These are phyloP conservation scores for Hydractinia echinata DNA, from an alignment of 30 jellyfish, hydroid and myxozoan species.

Conservation along the genomic window DNA sequence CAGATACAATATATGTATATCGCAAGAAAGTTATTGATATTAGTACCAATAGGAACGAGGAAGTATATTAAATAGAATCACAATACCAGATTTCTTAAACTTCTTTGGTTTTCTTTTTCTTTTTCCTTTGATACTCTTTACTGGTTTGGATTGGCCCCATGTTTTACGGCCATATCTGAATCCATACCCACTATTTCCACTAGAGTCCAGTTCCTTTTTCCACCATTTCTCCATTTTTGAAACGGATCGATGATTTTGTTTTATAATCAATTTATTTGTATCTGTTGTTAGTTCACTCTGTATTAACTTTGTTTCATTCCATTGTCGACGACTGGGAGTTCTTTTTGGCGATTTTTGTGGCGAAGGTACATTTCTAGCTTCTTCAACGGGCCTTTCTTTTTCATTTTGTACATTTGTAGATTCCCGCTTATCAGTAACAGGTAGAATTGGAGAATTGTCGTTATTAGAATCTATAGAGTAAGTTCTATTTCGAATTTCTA, in stretches of 20 bases:
- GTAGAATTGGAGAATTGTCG: too few species aligned
- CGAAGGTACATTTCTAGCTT: too few species aligned
- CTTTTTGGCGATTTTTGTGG: not conserved
- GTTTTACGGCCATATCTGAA: slow-evolving; percentile 8
- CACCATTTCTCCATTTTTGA: slow-evolving; percentile 8
- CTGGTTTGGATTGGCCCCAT: slow-evolving; percentile 23
- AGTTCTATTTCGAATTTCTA: too few species aligned
- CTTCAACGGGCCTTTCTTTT: too few species aligned
- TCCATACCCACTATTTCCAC: slow-evolving; percentile 10
- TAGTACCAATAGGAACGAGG: too few species aligned
- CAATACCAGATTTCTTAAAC: not conserved
- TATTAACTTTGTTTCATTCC: not conserved
- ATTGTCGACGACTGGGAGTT: not conserved
- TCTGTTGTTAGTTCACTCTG: not conserved
- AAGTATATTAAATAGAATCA: not conserved
- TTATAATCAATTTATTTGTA: not conserved
- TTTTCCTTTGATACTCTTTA: slow-evolving; percentile 26
- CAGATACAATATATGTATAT: too few species aligned
- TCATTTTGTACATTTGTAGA: too few species aligned
- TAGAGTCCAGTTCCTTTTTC: not conserved
- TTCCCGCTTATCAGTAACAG: too few species aligned
- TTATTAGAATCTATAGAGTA: too few species aligned
- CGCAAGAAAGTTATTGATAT: too few species aligned
- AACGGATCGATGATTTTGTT: not conserved
- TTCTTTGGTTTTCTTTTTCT: not conserved